Evolutionary conservation across 2,797 vertebrate genomes (phyloP), one percentile per base, ranked within the genome.

Genomic region (Pseudomugil gertrudae): DNA sequence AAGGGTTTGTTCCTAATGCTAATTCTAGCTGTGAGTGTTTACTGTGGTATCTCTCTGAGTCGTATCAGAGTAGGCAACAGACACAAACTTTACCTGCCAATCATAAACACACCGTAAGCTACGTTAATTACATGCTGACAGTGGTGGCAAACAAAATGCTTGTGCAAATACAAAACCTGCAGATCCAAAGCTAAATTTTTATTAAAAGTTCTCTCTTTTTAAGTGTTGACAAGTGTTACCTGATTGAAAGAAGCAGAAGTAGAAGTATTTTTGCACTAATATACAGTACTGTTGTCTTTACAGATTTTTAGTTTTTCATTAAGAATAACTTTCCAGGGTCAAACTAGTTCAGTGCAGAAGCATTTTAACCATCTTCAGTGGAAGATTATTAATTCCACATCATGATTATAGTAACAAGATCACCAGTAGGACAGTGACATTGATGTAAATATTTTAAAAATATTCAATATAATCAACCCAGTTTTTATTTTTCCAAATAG

Each of bases 1-100:
- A 78, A 59, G 66, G 78, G 66, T 50, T 85, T 73, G 56, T 87
- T 80, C 74, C 81, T 84, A 40, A 26, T n/a, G 2, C 63, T 92
- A 91, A 92, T 87, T 90, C 81, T 84, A 35, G 89, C 90, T 90
- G 65, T 80, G 54, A 90, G 88, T 89, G 85, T 90, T 90, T 90
- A 79, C 83, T 80, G 65, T 72, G 21, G 0, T 79, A 86, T 87
- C 80, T 85, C 76, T 81, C 4, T 2, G 63, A 65, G 68, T 72
- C 45, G 9, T 74, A 81, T 81, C 76, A 78, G 73, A 36, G 63
- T 43, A 48, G 74, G 76, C 63, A 78, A 76, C 65, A 61, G 56
- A 83, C 65, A 59, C 26, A 78, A 80, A 80, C 67, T 74, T 74
- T 74, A 84, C 55, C 82, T 83, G 81, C 61, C 86, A 89, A 89